Evolutionary conservation across 2,797 vertebrate species (phyloP).

Genomic region (Orientallactaga sibirica): DNA sequence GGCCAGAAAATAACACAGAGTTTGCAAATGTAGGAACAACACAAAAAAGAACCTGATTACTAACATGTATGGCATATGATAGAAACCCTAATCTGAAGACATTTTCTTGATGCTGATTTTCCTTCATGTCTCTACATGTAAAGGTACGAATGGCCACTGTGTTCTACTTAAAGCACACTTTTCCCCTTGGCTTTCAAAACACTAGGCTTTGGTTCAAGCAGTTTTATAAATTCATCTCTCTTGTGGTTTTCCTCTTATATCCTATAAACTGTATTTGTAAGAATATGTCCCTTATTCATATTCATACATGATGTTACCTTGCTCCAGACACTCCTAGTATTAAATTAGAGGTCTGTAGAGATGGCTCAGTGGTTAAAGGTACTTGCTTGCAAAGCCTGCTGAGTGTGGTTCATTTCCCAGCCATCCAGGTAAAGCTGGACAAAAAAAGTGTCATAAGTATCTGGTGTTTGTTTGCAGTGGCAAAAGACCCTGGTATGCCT

Average conservation of each 20-base stretch:
- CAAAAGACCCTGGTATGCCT: too few relatives aligned
- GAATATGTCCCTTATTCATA: not conserved
- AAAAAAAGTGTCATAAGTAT: too few relatives aligned
- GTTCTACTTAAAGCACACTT: not conserved
- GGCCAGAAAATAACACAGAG: not conserved
- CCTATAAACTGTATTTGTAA: not conserved
- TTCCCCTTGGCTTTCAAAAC: conserved; percentile 7
- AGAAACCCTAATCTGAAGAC: not conserved
- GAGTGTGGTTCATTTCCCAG: too few relatives aligned
- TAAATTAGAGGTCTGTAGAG: too few relatives aligned
- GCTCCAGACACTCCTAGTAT: not conserved
- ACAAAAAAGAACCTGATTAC: too few relatives aligned
- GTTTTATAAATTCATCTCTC: not conserved
- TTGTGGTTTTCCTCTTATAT: not conserved
- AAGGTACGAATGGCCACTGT: not conserved
- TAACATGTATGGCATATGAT: too few relatives aligned
- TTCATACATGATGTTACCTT: not conserved
- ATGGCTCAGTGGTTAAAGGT: too few relatives aligned
- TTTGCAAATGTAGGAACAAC: not conserved
- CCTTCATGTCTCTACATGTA: conserved; percentile 19
- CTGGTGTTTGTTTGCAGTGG: too few relatives aligned
- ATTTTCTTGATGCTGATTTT: not conserved
- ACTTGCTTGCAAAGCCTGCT: too few relatives aligned
- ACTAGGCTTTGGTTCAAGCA: conserved; percentile 3
- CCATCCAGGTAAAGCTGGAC: too few relatives aligned